Base-by-base conservation (phyloP, 2,888 invertebrate species). In the Uropetala carovei region DNA sequence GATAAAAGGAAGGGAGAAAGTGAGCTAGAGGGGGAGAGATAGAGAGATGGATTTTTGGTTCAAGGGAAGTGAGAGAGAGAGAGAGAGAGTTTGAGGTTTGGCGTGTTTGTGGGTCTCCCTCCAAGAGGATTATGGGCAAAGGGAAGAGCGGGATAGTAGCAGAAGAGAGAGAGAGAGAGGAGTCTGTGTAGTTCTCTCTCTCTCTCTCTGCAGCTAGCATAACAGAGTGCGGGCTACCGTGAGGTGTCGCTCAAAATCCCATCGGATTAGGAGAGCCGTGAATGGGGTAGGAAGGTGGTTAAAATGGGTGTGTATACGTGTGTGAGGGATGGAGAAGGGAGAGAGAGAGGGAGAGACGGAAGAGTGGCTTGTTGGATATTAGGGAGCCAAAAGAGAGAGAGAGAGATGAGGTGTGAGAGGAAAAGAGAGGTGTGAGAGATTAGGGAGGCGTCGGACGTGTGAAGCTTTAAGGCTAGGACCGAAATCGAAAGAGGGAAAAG, bases 171-270 rank as follows among this genome's bases (percentile, higher is more conserved):
- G 43, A 43, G 43, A 43, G 83, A 83, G 83, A 43, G 43, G 83
- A 83, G 83, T 43, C 83, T 56, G 83, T 56, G 83, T n/a, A n/a
- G n/a, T 43, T 43, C 43, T 7, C 7, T 43, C 43, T 57, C 86
- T 43, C 43, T 7, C 7, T 43, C 43, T 57, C 86, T 11, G 86
- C 86, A 64, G 86, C 86, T 60, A 89, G 89, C 89, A 89, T 89
- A 89, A 89, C 89, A 89, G 86, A 86, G 64, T 43, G 89, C 64
- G 89, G 59, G 68, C 89, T 89, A 64, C 89, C 89, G 89, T 89
- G 89, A 89, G 89, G 89, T 89, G 89, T 89, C 89, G 89, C 89
- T 68, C 89, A 68, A 89, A 89, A 89, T 89, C 89, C 89, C 89
- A 89, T 89, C 60, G 89, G 89, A 89, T 89, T 89, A 89, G 43